Evolutionary conservation across 2,888 invertebrate genomes (phyloP).

Genomic region (Chymomyza amoena): DNA sequence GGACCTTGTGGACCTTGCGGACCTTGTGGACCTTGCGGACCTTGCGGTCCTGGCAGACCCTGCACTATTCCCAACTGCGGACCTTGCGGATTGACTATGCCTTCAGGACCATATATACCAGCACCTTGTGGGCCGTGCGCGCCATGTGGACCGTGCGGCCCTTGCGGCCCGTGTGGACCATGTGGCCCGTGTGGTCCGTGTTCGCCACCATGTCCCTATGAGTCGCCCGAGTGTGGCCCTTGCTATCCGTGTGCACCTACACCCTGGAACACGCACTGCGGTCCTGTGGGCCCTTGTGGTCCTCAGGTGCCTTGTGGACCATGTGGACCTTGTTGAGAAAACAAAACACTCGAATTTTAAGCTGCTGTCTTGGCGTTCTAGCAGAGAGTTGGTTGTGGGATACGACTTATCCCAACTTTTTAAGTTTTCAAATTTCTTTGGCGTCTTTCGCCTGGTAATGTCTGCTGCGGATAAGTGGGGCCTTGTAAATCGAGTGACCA

Average conservation of each 20-base stretch:
- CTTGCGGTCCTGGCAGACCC: slow-evolving; percentile 45
- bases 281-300: slow-evolving; percentile 57
- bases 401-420: no score
- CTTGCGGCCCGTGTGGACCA: slow-evolving; percentile 48
- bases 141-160: slow-evolving; percentile 51
- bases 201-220: slow-evolving; percentile 42
- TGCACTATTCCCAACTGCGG: slow-evolving; percentile 32
- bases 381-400: no score
- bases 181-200: slow-evolving; percentile 45
- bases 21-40: slow-evolving; percentile 60
- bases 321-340: slow-evolving; percentile 46
- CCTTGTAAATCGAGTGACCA: neutral
- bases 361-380: no score
- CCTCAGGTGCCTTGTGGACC: slow-evolving; percentile 54
- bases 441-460: no score
- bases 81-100: slow-evolving; percentile 48
- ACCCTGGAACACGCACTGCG: slow-evolving; percentile 53
- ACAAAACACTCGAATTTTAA: neutral
- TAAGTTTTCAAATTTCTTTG: no score
- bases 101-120: slow-evolving; percentile 45
- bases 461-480: neutral
- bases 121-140: slow-evolving; percentile 52
- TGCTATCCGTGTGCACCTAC: slow-evolving; percentile 56
- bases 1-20: slow-evolving; percentile 45
- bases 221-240: slow-evolving; percentile 57